These are phyloP conservation scores for Dryomyza anilis DNA, from an alignment of 2,888 invertebrate species.

Conservation along the genomic window DNA sequence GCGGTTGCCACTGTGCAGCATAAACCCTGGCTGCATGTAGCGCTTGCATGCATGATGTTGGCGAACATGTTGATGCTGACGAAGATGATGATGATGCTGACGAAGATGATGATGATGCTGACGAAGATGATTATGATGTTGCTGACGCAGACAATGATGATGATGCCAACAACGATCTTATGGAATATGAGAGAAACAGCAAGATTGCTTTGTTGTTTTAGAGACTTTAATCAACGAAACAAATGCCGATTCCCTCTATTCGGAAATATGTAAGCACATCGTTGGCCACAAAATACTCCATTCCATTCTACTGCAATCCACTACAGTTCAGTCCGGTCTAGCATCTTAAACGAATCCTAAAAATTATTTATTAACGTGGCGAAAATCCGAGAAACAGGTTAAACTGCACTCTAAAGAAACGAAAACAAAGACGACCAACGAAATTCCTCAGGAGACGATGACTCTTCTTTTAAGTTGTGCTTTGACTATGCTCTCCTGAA, in stretches of 20 bases:
- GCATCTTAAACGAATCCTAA: constrained; percentile 46
- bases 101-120: neutral
- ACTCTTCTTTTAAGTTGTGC: constrained; percentile 19
- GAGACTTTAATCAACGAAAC: constrained; percentile 6
- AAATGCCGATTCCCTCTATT: constrained; percentile 2
- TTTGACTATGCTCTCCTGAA: no score
- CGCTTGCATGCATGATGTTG: neutral
- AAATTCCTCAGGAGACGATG: constrained; percentile 44
- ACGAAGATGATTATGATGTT: neutral
- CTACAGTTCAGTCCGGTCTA: neutral
- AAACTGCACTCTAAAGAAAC: constrained; percentile 35
- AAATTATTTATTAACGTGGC: constrained; percentile 59
- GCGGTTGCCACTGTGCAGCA: constrained; percentile 11
- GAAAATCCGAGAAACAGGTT: constrained; percentile 57
- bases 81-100: neutral
- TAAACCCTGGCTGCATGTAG: constrained; percentile 5
- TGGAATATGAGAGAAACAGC: neutral
- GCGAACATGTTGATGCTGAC: neutral
- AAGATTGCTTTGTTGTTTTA: neutral
- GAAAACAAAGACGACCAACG: constrained; percentile 13
- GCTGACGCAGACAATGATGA: neutral
- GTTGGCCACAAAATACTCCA: neutral
- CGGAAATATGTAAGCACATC: neutral
- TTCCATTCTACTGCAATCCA: neutral
- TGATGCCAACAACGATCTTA: no score